These are phyloP conservation scores for Forbesichthys agassizii DNA, from an alignment of 2,113 vertebrate genomes.

Conservation along the genomic window DNA sequence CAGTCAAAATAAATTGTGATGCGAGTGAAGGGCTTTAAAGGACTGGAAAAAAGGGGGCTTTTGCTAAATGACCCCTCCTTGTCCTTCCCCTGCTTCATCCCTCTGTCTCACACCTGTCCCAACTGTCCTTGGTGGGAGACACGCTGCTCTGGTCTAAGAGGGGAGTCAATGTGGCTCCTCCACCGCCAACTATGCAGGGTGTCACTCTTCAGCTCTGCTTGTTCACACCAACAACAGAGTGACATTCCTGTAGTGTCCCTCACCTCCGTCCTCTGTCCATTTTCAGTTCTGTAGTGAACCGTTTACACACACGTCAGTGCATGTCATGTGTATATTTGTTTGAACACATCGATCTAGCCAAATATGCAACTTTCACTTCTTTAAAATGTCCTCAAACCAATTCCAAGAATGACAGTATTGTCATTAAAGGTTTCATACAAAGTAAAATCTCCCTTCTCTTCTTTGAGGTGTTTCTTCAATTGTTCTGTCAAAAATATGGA, in stretches of 20 bases:
- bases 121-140: slow-evolving; percentile 22
- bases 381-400: neutral
- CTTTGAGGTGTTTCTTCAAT: slow-evolving; percentile 19
- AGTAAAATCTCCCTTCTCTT: slow-evolving; percentile 6
- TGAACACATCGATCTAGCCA: neutral
- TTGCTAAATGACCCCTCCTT: slow-evolving; percentile 40
- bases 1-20: slow-evolving; percentile 10
- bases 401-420: neutral
- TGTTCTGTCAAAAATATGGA: neutral
- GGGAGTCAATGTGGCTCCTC: neutral
- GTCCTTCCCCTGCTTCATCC: slow-evolving; percentile 43
- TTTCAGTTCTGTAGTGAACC: neutral
- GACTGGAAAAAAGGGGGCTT: slow-evolving; percentile 21
- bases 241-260: slow-evolving; percentile 3
- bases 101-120: slow-evolving; percentile 58
- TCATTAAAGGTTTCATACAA: slow-evolving; percentile 2
- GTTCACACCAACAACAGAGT: slow-evolving; percentile 10
- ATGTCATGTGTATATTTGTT: neutral
- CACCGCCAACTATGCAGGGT: slow-evolving; percentile 18
- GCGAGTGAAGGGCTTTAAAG: slow-evolving; percentile 14
- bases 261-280: slow-evolving; percentile 14
- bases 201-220: slow-evolving; percentile 19
- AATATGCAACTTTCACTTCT: slow-evolving; percentile 40
- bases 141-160: neutral
- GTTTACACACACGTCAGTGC: neutral